phyloP scores from a whole-genome alignment of 2,888 invertebrate genomes.

The Tethea ocularis region DNA sequence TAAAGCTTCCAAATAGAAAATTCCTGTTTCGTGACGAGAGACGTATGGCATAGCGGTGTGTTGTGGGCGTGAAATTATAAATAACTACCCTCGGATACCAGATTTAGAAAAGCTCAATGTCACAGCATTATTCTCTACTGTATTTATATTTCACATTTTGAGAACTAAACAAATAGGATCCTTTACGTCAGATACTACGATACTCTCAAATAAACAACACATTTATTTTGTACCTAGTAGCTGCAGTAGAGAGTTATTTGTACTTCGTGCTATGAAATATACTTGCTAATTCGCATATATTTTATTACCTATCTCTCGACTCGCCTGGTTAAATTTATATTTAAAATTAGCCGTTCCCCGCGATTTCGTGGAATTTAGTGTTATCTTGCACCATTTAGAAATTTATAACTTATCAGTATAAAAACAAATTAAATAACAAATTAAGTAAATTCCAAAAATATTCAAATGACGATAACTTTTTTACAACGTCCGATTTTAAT shows the following conservation, averaged over 20 bases:
- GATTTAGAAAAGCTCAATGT: slow-evolving; percentile 73
- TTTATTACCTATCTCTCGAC: no score
- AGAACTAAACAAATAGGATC: slow-evolving; percentile 22
- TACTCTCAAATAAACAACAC: not conserved
- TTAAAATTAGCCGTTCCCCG: no score
- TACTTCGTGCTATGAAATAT: not conserved
- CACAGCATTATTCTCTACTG: slow-evolving; percentile 53
- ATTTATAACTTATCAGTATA: no score
- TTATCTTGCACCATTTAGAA: no score
- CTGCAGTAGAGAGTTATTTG: not conserved
- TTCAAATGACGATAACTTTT: no score
- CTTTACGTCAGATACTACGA: not conserved
- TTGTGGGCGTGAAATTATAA: slow-evolving; percentile 72
- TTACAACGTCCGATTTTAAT: no score
- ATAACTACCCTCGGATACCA: slow-evolving; percentile 67
- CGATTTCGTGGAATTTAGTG: no score
- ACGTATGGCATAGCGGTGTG: slow-evolving; percentile 46
- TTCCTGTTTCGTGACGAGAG: slow-evolving; percentile 56
- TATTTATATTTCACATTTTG: slow-evolving; percentile 50
- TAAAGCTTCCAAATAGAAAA: slow-evolving; percentile 66
- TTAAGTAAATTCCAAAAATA: no score
- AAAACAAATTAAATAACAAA: no score
- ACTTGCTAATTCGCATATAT: no score
- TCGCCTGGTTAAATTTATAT: no score
- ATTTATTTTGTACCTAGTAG: not conserved